phyloP scores from a whole-genome alignment of 1,140 invertebrate species.

The Macrobrachium nipponense region DNA sequence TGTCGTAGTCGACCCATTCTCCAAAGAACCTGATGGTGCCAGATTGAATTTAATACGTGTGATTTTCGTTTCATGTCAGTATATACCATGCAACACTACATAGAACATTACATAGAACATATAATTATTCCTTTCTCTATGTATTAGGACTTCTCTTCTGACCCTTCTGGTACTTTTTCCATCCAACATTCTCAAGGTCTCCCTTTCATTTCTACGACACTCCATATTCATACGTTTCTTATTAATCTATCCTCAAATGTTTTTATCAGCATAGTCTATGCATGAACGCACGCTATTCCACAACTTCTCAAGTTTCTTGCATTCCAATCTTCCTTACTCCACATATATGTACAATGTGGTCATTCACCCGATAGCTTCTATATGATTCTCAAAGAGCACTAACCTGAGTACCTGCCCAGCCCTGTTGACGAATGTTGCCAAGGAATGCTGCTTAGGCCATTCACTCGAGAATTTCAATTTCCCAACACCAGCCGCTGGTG shows the following conservation, averaged over 20 bases:
- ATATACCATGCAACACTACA: background rate
- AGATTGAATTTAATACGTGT: background rate
- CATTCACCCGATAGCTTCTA: background rate
- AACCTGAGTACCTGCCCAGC: constrained; percentile 44
- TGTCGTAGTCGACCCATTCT: constrained; percentile 35
- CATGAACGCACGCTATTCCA: too few species aligned
- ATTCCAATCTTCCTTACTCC: background rate
- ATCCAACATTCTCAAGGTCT: too few species aligned
- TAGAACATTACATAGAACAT: background rate
- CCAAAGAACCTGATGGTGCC: constrained; percentile 28
- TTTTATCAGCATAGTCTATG: too few species aligned
- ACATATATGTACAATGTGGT: background rate
- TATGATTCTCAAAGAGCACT: background rate
- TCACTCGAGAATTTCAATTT: constrained; percentile 38
- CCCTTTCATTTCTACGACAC: too few species aligned
- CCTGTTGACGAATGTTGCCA: constrained; percentile 45
- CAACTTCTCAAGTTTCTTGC: too few species aligned
- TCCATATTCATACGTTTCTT: too few species aligned
- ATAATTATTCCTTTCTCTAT: too few species aligned
- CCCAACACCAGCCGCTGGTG: constrained; percentile 7
- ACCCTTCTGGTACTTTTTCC: too few species aligned
- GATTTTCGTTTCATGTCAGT: background rate
- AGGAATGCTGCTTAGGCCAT: constrained; percentile 40
- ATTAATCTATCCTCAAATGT: too few species aligned
- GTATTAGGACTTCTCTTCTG: too few species aligned